phyloP scores from a whole-genome alignment of 1,140 invertebrate genomes.

The Brachionus rubens region DNA sequence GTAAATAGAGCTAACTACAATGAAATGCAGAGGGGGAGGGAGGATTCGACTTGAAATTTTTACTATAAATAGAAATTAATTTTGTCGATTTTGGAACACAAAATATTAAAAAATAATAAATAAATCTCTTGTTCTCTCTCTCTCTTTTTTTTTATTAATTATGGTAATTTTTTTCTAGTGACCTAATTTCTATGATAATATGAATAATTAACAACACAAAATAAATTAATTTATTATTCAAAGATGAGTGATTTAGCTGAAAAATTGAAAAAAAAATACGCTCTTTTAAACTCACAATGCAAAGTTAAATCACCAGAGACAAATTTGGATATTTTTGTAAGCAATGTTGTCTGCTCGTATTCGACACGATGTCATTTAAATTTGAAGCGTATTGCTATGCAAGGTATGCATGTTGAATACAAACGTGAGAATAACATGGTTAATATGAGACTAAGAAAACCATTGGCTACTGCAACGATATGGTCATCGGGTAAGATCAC shows the following conservation, averaged over 20 bases:
- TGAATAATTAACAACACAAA: constrained; percentile 9
- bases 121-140: neutral
- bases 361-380: constrained; percentile 94
- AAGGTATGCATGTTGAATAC: constrained; percentile 89
- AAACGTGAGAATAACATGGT: constrained; percentile 90
- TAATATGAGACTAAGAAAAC: constrained; percentile 89
- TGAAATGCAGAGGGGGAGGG: constrained; percentile 7
- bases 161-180: neutral
- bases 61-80: constrained; percentile 38
- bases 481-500: constrained; percentile 96
- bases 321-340: constrained; percentile 71
- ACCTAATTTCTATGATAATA: neutral
- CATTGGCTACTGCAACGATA: constrained; percentile 88
- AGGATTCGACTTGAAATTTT: neutral
- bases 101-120: neutral
- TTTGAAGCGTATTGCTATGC: constrained; percentile 85
- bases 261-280: constrained; percentile 25
- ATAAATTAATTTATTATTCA: neutral
- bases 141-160: constrained; percentile 3
- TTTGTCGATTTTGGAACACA: constrained; percentile 19
- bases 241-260: constrained; percentile 31
- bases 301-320: constrained; percentile 11
- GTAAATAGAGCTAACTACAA: neutral
- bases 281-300: neutral
- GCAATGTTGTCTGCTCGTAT: constrained; percentile 97